Conservation (phyloP, 2,113 vertebrate genomes). For the Oreochromis spilurus region DNA sequence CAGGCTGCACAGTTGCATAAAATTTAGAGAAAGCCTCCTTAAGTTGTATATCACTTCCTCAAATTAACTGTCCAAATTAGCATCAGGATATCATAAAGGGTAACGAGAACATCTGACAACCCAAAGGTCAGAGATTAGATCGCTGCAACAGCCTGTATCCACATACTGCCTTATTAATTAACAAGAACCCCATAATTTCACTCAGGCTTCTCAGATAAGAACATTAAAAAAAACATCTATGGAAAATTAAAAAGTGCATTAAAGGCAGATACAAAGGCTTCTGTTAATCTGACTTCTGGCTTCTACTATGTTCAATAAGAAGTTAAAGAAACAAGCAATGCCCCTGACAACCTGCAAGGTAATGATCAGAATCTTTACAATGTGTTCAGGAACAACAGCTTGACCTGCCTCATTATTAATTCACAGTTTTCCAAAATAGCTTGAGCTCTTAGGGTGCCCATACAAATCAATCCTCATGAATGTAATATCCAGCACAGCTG, state of each 20-base stretch:
- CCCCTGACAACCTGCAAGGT: background rate
- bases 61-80: background rate
- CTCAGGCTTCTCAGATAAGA: background rate
- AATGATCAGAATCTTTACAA: background rate
- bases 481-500: background rate
- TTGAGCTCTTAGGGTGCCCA: background rate
- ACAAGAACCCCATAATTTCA: background rate
- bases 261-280: conserved; percentile 12
- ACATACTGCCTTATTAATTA: conserved; percentile 16
- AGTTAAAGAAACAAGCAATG: background rate
- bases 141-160: background rate
- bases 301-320: background rate
- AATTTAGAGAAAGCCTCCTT: background rate
- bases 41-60: background rate
- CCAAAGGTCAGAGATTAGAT: conserved; percentile 32
- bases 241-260: conserved; percentile 32
- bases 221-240: conserved; percentile 26
- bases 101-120: background rate
- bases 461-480: conserved; percentile 19
- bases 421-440: background rate
- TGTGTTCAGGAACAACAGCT: background rate
- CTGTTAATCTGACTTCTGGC: background rate
- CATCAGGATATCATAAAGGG: background rate
- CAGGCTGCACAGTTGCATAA: background rate
- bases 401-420: background rate